These are phyloP conservation scores for Trichechus manatus DNA, from an alignment of 2,113 vertebrate genomes.

Conservation along the genomic window DNA sequence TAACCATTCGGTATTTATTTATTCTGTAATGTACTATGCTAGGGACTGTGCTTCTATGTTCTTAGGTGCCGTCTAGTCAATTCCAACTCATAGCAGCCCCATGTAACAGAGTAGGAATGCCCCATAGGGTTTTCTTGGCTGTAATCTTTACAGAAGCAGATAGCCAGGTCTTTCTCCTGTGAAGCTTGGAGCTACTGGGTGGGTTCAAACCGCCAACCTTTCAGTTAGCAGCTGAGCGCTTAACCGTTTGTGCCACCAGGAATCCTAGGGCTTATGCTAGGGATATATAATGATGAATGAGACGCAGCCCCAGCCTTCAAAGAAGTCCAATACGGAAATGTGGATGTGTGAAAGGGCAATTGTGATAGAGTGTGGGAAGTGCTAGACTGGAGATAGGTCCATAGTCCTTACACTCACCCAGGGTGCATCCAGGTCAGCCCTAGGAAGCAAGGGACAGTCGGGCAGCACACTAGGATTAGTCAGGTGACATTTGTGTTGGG, in stretches of 20 bases:
- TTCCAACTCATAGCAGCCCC: not conserved
- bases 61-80: not conserved
- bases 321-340: not conserved
- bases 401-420: not conserved
- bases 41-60: not conserved
- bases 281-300: not conserved
- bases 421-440: not conserved
- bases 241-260: not conserved
- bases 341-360: fast-evolving
- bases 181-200: not conserved
- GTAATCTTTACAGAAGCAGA: not conserved
- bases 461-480: not conserved
- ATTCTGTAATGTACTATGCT: not conserved
- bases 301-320: not conserved
- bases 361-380: fast-evolving
- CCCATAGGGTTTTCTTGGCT: not conserved
- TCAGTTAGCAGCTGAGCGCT: not conserved
- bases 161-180: not conserved
- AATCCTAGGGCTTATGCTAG: fast-evolving
- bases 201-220: not conserved
- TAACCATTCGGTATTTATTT: not conserved
- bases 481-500: not conserved
- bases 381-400: too few species aligned
- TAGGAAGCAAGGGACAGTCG: not conserved
- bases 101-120: not conserved